Base-by-base conservation (phyloP, 2,888 invertebrate genomes). In the Podabrus alpinus region DNA sequence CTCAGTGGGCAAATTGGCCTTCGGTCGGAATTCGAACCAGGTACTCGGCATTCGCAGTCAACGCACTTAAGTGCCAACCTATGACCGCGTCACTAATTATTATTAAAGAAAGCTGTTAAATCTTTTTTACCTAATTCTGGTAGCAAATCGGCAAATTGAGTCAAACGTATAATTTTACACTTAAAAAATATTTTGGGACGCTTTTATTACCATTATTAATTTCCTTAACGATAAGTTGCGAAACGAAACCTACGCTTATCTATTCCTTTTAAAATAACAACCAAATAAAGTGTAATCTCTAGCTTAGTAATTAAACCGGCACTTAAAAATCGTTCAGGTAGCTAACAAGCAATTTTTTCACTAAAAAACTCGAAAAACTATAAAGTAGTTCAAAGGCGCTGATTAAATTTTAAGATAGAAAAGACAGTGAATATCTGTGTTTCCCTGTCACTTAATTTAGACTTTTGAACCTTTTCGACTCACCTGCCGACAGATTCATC, bases 351-450 rank as follows among this genome's bases (percentile, higher is more conserved):
- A 19, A 64, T 64, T 64, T 64, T 64, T 67, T 67, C 24, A 29
- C 25, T 67, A 45, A 45, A 45, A 45, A n/a, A 0, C 45, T 45
- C 45, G 7, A 45, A 45, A 45, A 67, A 24, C 66, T 15, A 66
- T 71, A 71, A 71, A 71, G 17, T 62, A 21, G 29, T 45, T 66
- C 19, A 19, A 71, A 66, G 45, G 17, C 66, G 64, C 15, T 17
- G 70, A 71, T 71, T 64, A 71, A 19, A 24, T 69, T 71, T 64
- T 29, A 15, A 71, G 70, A 71, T 71, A 71, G 11, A 66, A 13
- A 71, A 71, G 66, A 64, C 70, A 71, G 64, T 71, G 24, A 71
- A 69, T 59, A 71, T 29, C 64, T 24, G 64, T 71, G 70, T 71
- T 71, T 64, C 21, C 25, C 19, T 45, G 64, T 66, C 70, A 29